phyloP scores from a whole-genome alignment of 2,113 vertebrate species.

The Oriolus oriolus region DNA sequence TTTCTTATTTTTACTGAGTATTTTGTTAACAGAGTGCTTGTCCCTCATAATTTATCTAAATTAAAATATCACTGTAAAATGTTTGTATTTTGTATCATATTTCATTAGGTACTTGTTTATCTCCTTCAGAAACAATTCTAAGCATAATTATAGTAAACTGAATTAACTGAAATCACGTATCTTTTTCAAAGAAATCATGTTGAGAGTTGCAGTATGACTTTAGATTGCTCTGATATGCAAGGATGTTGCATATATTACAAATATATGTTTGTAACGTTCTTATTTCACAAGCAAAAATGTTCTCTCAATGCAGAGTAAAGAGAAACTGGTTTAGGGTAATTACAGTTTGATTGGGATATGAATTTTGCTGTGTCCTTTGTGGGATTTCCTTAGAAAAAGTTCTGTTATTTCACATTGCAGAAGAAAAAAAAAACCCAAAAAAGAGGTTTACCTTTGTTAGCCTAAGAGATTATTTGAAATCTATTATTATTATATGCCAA shows the following conservation, averaged over 20 bases:
- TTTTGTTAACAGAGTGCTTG: neutral
- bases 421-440: neutral
- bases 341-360: neutral
- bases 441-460: neutral
- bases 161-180: neutral
- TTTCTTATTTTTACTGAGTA: neutral
- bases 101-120: neutral
- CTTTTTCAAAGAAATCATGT: neutral
- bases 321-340: neutral
- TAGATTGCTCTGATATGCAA: neutral
- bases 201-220: neutral
- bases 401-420: neutral
- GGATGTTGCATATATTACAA: too few relatives aligned
- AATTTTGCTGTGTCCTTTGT: neutral
- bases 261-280: neutral
- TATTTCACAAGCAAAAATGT: neutral
- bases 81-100: neutral
- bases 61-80: neutral
- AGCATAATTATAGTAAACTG: neutral
- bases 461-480: neutral
- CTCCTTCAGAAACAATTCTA: neutral
- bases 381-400: neutral
- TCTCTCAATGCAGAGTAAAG: neutral
- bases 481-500: neutral
- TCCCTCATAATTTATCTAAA: neutral